Percentiles rank a stretch among this genome's conserved stretches.
These are phyloP conservation scores for Nezara viridula DNA, from an alignment of 2,888 invertebrate species.

Conservation along the genomic window DNA sequence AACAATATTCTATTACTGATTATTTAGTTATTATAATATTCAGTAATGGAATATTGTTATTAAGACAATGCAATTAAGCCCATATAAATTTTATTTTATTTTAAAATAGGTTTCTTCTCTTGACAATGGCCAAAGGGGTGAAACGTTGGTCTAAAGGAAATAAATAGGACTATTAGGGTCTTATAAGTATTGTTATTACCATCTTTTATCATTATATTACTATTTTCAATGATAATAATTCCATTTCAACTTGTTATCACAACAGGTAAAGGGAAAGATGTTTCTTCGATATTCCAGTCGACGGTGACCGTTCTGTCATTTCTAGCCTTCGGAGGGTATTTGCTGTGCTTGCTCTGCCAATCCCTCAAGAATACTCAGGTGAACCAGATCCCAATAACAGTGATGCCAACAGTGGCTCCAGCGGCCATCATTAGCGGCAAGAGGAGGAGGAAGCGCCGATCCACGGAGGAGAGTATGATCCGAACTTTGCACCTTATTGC, in stretches of 20 bases:
- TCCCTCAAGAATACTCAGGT: conserved; percentile 59
- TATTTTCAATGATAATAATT: background rate
- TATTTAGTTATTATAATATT: too few relatives aligned
- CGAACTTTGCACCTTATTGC: conserved; percentile 59
- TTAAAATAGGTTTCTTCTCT: too few relatives aligned
- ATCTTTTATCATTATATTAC: background rate
- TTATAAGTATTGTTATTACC: too few relatives aligned
- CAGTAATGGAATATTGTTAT: too few relatives aligned
- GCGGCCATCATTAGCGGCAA: conserved; percentile 10
- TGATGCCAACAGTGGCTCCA: conserved; percentile 45
- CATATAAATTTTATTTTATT: too few relatives aligned
- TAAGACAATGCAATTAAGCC: too few relatives aligned
- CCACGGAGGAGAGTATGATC: conserved; percentile 50
- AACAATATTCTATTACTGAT: too few relatives aligned
- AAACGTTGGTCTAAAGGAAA: too few relatives aligned
- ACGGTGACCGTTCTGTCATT: conserved; percentile 85
- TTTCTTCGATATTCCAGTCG: conserved; percentile 82
- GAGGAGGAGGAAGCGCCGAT: conserved; percentile 18
- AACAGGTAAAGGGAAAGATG: conserved; percentile 68
- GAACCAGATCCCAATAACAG: background rate
- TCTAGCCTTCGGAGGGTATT: conserved; percentile 87
- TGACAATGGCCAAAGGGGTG: too few relatives aligned
- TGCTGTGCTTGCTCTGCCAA: conserved; percentile 82
- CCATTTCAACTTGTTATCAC: background rate
- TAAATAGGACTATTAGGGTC: too few relatives aligned